A percentile compares a stretch with the other conserved stretches of the same genome.
Evolutionary conservation across 2,888 invertebrate genomes (phyloP).

Genomic region (Tribolium freemani): DNA sequence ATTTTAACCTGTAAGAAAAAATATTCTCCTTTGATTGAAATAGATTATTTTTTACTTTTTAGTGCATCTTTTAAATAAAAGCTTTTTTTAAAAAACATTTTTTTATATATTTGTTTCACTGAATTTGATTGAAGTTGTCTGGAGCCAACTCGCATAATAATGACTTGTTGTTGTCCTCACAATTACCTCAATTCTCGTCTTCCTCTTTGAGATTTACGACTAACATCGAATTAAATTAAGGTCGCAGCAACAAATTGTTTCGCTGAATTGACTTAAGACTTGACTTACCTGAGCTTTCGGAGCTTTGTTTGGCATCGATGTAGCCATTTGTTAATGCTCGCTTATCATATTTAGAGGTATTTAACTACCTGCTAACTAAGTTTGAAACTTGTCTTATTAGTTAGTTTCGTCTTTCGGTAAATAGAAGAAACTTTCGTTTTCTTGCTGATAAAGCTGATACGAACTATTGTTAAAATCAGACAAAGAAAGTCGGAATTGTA

Average conservation of each 20-base stretch:
- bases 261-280: neutral
- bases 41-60: no score
- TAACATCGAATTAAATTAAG: conserved; percentile 2
- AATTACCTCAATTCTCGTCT: neutral
- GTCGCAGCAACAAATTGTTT: neutral
- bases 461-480: neutral
- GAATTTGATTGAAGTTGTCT: neutral
- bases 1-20: no score
- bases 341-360: conserved; percentile 1
- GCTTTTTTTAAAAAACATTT: no score
- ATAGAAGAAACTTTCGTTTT: conserved; percentile 1
- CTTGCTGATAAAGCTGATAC: neutral
- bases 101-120: no score
- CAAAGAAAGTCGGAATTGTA: neutral
- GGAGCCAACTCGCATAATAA: neutral
- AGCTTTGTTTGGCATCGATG: neutral
- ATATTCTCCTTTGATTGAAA: no score
- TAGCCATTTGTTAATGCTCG: neutral
- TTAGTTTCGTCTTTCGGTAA: neutral
- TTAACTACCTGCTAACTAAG: neutral
- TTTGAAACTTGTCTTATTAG: neutral
- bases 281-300: neutral
- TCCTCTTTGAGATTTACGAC: neutral
- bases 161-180: neutral
- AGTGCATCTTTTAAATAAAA: no score